Conservation (phyloP, 1,140 invertebrate genomes). For the Hyles vespertilio region DNA sequence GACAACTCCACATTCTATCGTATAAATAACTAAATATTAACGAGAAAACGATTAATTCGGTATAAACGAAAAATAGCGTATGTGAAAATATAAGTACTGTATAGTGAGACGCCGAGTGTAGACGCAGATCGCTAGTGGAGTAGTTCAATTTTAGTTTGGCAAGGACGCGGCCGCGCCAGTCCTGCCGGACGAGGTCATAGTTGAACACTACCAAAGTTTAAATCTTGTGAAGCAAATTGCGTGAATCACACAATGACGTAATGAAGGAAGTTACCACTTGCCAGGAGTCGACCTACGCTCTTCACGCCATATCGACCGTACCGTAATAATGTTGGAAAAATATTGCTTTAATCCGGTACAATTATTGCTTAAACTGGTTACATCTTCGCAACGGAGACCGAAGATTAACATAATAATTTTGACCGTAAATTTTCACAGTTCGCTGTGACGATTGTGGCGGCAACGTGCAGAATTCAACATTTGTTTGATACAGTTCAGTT, state of each 20-base stretch:
- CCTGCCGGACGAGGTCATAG: constrained; percentile 34
- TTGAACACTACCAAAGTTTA: constrained; percentile 25
- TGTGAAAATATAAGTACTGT: too few relatives aligned
- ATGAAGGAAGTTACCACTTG: constrained; percentile 67
- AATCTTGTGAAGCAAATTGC: constrained; percentile 25
- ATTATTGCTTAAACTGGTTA: constrained; percentile 29
- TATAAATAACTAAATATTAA: too few relatives aligned
- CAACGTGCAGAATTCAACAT: too few relatives aligned
- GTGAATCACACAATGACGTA: constrained; percentile 65
- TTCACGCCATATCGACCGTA: constrained; percentile 32
- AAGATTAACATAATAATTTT: constrained; percentile 28
- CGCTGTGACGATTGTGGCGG: background rate
- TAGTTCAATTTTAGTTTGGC: constrained; percentile 17
- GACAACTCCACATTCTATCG: too few relatives aligned
- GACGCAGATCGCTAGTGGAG: too few relatives aligned
- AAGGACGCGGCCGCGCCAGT: constrained; percentile 18
- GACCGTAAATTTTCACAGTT: constrained; percentile 19
- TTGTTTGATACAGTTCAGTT: too few relatives aligned
- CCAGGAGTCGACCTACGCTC: constrained; percentile 49
- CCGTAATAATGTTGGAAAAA: constrained; percentile 39
- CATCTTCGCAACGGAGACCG: constrained; percentile 19
- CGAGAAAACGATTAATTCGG: constrained; percentile 13
- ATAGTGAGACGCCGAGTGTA: too few relatives aligned
- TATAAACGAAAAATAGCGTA: too few relatives aligned
- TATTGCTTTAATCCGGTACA: constrained; percentile 32